A percentile compares a stretch with the other conserved stretches of the same genome.
These are phyloP conservation scores for Leuctra nigra DNA, from an alignment of 2,888 invertebrate species.

Conservation along the genomic window DNA sequence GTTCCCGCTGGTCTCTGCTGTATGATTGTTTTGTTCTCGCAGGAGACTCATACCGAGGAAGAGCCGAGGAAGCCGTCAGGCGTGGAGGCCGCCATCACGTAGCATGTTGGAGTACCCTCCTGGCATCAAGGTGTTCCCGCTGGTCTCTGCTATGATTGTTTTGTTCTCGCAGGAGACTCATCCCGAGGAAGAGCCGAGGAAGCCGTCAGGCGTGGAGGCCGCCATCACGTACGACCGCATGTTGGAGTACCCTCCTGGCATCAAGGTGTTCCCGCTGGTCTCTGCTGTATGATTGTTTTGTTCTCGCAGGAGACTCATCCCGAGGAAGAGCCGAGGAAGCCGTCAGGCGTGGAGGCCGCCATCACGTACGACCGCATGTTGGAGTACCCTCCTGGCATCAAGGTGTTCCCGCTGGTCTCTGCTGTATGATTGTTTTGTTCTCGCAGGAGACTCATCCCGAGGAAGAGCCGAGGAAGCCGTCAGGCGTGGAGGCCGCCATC, in stretches of 20 bases:
- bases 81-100: neutral
- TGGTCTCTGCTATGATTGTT: too few relatives aligned
- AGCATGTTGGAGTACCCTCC: neutral
- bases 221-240: neutral
- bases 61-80: neutral
- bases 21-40: too few relatives aligned
- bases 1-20: constrained; percentile 1
- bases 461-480: neutral
- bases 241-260: neutral
- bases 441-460: too few relatives aligned
- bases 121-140: neutral
- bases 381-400: constrained; percentile 1
- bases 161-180: too few relatives aligned
- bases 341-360: neutral
- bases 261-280: neutral
- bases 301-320: too few relatives aligned
- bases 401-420: neutral
- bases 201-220: neutral
- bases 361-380: neutral
- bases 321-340: neutral
- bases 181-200: neutral
- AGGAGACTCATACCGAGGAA: too few relatives aligned
- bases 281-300: too few relatives aligned
- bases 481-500: neutral
- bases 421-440: too few relatives aligned